Evolutionary conservation across 53 echinoderm and acorn worm genomes (phyloP), one percentile per base, ranked within the genome.

Genomic region (Pentamera pediparva): DNA sequence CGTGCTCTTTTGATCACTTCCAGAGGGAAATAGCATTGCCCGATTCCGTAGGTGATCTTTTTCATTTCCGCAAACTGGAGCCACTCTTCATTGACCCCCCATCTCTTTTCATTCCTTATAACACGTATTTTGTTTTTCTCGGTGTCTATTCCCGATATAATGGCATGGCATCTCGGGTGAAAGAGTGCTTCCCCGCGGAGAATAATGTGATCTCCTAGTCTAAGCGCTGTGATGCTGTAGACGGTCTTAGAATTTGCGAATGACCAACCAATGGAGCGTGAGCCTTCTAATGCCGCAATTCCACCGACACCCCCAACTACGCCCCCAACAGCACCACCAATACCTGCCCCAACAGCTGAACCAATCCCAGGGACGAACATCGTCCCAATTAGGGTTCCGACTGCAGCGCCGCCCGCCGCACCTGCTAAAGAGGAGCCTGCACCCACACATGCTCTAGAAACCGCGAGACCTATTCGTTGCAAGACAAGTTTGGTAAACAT

Each of bases 111-210:
- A 15, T 70, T 49, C 29, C 71, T 47, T 51, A 70, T 70, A 10
- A 70, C 49, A 32, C 22, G 17, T 32, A 53, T 53, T 34, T 34
- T 29, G 11, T 53, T 21, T 8, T 71, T 18, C 6, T 45, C 33
- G 20, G 0, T 3, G 22, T 33, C 35, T 34, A 71, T 5, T 15
- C 34, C 32, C 3, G 72, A 50, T 3, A 71, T 37, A 52, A 71
- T 71, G 10, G 72, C 72, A 71, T 71, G 72, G 20, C 72, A 71
- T 33, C 53, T 19, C 17, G 72, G 53, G 25, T 71, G 72, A 5
- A 50, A 4, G 18, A 12, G 2, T 15, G 17, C 11, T 10, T 29
- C 51, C 17, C 22, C 51, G 19, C 12, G 35, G 28, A 65, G 43
- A n/a, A 71, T 32, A 52, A 71, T 48, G 24, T 71, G 72, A 25